These are phyloP conservation scores for Cotesia typhae DNA, from an alignment of 1,140 invertebrate genomes.

Conservation along the genomic window DNA sequence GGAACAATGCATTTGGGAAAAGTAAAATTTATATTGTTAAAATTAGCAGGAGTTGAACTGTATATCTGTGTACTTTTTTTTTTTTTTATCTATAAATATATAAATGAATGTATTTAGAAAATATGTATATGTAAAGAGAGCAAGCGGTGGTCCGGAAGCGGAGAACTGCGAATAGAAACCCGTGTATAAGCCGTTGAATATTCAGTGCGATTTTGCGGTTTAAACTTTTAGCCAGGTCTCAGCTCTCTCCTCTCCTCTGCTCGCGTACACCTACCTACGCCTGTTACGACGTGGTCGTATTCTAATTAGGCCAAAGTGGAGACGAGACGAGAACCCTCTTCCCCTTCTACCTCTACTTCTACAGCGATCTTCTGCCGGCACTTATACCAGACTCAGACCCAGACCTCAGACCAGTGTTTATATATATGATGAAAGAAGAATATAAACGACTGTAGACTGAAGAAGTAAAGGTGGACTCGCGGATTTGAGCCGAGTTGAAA, in stretches of 20 bases:
- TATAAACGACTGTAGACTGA: neutral
- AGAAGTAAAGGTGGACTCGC: too few species aligned
- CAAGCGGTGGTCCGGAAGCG: conserved; percentile 32
- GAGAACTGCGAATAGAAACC: conserved; percentile 36
- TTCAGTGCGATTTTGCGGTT: conserved; percentile 46
- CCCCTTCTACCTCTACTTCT: neutral
- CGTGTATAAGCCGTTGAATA: conserved; percentile 45
- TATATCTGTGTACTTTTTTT: neutral
- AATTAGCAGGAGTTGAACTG: neutral
- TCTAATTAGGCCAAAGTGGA: conserved; percentile 42
- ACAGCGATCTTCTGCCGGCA: neutral
- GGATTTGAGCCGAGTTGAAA: neutral
- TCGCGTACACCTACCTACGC: neutral
- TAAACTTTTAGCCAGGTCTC: conserved; percentile 42
- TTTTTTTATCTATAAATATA: conserved; percentile 1
- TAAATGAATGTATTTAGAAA: conserved; percentile 15
- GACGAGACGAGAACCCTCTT: conserved; percentile 18
- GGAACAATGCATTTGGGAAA: conserved; percentile 8
- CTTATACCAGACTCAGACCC: neutral
- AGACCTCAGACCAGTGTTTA: neutral
- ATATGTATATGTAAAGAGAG: conserved; percentile 34
- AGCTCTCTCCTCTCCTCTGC: too few species aligned
- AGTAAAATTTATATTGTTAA: conserved; percentile 17
- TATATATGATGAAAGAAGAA: neutral
- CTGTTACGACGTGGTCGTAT: conserved; percentile 39